These are phyloP conservation scores for Albula goreensis DNA, from an alignment of 2,113 vertebrate genomes.

Conservation along the genomic window DNA sequence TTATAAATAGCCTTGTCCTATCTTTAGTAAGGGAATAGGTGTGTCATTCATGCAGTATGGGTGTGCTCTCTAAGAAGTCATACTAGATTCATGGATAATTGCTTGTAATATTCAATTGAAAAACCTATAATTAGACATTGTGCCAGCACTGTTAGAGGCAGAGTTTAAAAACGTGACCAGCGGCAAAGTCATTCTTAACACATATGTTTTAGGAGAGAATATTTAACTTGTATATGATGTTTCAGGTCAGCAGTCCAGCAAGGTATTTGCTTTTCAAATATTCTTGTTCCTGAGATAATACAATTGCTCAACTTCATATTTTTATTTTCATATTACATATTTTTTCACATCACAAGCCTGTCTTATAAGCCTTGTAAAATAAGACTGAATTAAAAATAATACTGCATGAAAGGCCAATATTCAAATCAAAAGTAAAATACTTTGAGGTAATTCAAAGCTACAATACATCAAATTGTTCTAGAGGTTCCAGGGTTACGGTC, in stretches of 20 bases:
- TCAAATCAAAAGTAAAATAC: background rate
- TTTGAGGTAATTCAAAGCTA: background rate
- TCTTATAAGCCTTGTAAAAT: background rate
- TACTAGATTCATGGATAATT: background rate
- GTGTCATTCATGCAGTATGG: background rate
- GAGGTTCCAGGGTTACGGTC: too few relatives aligned
- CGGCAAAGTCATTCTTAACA: background rate
- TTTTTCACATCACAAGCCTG: background rate
- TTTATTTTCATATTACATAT: background rate
- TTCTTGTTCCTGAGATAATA: background rate
- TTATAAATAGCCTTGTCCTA: too few relatives aligned
- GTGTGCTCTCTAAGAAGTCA: background rate
- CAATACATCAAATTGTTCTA: background rate
- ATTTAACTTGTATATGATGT: background rate
- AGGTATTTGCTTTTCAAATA: background rate
- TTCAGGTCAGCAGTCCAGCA: background rate
- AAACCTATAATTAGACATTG: conserved; percentile 7
- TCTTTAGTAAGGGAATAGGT: conserved; percentile 7
- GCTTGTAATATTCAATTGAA: conserved; percentile 3
- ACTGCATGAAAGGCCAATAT: background rate
- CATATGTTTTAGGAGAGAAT: background rate
- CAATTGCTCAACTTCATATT: too few relatives aligned
- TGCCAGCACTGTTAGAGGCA: background rate
- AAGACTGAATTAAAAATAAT: background rate
- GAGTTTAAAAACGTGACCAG: background rate